phyloP scores from a whole-genome alignment of 2,113 vertebrate species.

The Poecile atricapillus region DNA sequence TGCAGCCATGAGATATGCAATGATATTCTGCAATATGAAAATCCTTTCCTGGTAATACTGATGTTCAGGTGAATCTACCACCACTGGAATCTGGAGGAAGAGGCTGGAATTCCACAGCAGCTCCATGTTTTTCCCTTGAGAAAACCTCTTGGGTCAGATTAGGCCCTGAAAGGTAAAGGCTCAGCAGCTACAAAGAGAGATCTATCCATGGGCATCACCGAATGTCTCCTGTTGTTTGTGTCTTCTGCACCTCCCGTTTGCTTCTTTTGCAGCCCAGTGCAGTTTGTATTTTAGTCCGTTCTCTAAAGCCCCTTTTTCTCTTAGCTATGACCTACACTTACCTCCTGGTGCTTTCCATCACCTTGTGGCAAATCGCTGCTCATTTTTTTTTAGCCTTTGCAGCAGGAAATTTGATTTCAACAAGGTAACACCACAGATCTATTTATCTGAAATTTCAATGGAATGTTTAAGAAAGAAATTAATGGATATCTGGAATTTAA shows the following conservation, averaged over 20 bases:
- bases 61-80: neutral
- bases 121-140: neutral
- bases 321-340: neutral
- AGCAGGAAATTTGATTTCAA: neutral
- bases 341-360: neutral
- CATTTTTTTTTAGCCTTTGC: neutral
- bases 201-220: fast-evolving
- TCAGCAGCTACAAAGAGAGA: neutral
- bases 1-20: neutral
- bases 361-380: neutral
- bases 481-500: neutral
- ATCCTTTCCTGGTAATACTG: neutral
- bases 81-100: neutral
- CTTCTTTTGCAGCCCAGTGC: neutral
- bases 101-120: neutral
- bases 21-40: neutral
- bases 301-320: neutral
- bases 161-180: neutral
- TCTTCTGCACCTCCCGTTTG: neutral
- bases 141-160: neutral
- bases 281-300: neutral
- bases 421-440: neutral
- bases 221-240: neutral
- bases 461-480: neutral
- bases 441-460: neutral